Base-by-base conservation (phyloP, 2,888 invertebrate species). In the Sthenelais limicola region DNA sequence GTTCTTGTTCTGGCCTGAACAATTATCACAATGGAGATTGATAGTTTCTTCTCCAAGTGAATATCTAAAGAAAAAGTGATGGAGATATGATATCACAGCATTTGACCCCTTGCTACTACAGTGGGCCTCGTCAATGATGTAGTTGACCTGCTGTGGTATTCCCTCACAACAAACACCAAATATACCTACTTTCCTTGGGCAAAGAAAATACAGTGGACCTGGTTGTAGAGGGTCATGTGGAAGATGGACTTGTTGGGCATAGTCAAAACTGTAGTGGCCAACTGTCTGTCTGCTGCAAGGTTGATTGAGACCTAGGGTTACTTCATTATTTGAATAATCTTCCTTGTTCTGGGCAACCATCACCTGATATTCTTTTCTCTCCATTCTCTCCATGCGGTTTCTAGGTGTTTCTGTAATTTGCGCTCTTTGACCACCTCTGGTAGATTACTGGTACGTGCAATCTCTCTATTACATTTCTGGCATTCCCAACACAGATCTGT, bases 91-190 rank as follows among this genome's bases (percentile, higher is more conserved):
- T 4, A 54, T 24, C 3, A 54, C 54, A 26, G 54, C 54, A 28
- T 54, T 54, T 4, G 54, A 54, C 2, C 54, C 54, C 30, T 54
- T 54, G 26, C 54, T 54, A 12, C 26, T 26, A 28, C 54, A 54
- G 4, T 54, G 54, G 4, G 4, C 24, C 54, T 54, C 54, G 28
- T 54, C 54, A 4, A 54, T 28, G 30, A 54, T 24, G 30, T 54
- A 54, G 54, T 54, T 54, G 3, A 54, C 54, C 12, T 54, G 54
- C 18, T 28, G 30, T 24, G 54, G 54, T 4, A 54, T 24, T 28
- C 54, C 54, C 26, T 54, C 54, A 54, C 54, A 54, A 26, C 54
- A 54, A 3, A 54, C 54, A 4, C 54, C 54, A 15, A 54, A 54
- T 3, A 54, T n/a, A 54, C 54, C 54, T 26, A 24, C 24, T 12